A percentile compares a stretch with the other conserved stretches of the same genome.
These are phyloP conservation scores for Leucopsar rothschildi DNA, from an alignment of 2,113 vertebrate species.

Conservation along the genomic window DNA sequence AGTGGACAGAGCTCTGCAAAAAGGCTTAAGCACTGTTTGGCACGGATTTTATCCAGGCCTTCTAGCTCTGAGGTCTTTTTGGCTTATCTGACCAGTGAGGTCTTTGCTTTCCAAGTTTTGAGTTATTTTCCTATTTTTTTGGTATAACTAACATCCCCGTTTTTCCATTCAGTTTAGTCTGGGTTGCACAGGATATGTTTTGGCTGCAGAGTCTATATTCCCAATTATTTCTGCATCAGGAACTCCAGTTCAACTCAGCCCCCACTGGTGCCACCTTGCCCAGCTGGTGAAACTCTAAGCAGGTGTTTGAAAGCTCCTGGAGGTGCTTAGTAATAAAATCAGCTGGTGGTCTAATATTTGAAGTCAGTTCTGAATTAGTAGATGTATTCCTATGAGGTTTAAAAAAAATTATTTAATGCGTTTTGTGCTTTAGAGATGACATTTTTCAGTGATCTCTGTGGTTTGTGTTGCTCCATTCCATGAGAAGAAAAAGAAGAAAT, in stretches of 20 bases:
- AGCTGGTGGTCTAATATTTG: not conserved
- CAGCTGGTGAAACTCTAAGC: not conserved
- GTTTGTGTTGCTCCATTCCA: not conserved
- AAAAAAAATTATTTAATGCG: not conserved
- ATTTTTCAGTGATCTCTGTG: not conserved
- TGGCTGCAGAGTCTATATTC: not conserved
- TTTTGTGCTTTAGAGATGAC: not conserved
- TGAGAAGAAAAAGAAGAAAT: not conserved
- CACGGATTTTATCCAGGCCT: not conserved
- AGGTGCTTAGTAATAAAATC: not conserved
- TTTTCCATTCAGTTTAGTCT: not conserved
- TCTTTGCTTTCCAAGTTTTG: not conserved
- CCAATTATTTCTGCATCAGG: not conserved
- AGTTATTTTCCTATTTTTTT: not conserved
- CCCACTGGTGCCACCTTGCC: not conserved
- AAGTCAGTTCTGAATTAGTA: not conserved
- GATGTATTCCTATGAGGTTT: not conserved
- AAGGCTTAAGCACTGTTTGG: not conserved
- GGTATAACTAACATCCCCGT: accelerated
- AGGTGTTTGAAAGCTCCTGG: not conserved
- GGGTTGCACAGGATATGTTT: not conserved
- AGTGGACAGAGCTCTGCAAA: not conserved
- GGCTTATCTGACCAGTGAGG: not conserved
- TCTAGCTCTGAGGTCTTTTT: not conserved
- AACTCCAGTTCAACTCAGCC: not conserved